Conservation (phyloP, 2,888 invertebrate genomes). For the Orchesellides sinensis region DNA sequence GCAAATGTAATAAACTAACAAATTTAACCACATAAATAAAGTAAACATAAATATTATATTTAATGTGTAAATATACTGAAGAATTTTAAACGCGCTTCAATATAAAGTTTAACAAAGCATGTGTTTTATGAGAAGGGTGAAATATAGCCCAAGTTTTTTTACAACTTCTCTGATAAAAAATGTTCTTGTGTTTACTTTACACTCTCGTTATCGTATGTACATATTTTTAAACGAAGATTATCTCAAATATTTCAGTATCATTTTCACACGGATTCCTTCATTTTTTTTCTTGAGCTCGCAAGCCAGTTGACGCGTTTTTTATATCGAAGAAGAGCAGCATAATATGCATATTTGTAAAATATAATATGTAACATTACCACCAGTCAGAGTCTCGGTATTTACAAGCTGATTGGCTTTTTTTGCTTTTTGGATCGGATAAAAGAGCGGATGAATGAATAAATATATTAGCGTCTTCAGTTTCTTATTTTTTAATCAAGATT, state of each 20-base stretch:
- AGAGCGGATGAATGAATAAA: neutral
- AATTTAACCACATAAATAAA: no score
- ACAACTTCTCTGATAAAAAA: neutral
- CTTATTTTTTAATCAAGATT: slow-evolving; percentile 15
- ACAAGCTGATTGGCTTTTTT: no score
- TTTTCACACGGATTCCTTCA: slow-evolving; percentile 14
- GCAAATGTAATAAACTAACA: no score
- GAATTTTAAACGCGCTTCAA: no score
- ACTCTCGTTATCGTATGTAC: neutral
- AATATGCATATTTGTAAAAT: no score
- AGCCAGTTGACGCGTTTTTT: neutral
- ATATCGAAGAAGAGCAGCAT: neutral
- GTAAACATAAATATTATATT: no score
- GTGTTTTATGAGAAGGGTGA: no score
- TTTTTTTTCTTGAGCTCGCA: neutral
- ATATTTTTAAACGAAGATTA: neutral
- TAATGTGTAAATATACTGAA: no score
- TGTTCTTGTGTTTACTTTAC: neutral
- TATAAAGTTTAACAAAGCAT: no score
- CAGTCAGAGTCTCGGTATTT: no score
- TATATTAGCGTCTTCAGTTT: neutral
- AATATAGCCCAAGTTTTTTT: neutral
- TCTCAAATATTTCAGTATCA: slow-evolving; percentile 5
- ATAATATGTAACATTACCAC: no score
- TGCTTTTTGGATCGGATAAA: neutral